Evolutionary conservation across 2,888 invertebrate species (phyloP).

Genomic region (Ptychoptera albimana): DNA sequence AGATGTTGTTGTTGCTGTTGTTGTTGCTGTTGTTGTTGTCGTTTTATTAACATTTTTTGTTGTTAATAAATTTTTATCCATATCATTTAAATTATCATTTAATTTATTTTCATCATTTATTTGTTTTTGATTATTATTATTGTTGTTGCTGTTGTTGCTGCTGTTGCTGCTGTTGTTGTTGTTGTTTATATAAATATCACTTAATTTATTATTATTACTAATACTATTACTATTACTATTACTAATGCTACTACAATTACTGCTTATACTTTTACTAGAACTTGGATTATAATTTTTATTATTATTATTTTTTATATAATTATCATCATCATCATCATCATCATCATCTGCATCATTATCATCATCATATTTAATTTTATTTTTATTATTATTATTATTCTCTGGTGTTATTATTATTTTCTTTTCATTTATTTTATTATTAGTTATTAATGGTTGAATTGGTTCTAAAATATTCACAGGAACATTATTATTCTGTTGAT

Average conservation of each 20-base stretch:
- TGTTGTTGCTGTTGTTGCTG: slow-evolving; percentile 14
- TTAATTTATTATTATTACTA: neutral
- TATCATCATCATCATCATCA: slow-evolving; percentile 16
- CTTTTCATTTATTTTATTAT: no score
- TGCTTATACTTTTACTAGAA: neutral
- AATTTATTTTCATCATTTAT: slow-evolving; percentile 8
- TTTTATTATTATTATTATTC: neutral
- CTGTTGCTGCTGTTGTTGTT: slow-evolving; percentile 11
- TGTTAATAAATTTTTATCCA: slow-evolving; percentile 7
- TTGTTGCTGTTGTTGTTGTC: neutral
- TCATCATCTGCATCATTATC: neutral
- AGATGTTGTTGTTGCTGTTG: neutral
- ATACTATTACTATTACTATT: neutral
- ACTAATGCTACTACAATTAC: slow-evolving; percentile 1
- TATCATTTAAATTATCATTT: neutral
- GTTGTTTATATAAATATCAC: slow-evolving; percentile 1
- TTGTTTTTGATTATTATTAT: slow-evolving; percentile 6
- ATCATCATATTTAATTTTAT: neutral
- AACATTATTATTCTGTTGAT: no score
- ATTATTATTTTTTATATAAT: neutral
- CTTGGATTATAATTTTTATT: no score
- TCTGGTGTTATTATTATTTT: no score
- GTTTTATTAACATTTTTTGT: neutral
- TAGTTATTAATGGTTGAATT: no score
- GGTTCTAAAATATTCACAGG: no score